phyloP scores from a whole-genome alignment of 2,113 vertebrate genomes.

The Eulacestoma nigropectus region DNA sequence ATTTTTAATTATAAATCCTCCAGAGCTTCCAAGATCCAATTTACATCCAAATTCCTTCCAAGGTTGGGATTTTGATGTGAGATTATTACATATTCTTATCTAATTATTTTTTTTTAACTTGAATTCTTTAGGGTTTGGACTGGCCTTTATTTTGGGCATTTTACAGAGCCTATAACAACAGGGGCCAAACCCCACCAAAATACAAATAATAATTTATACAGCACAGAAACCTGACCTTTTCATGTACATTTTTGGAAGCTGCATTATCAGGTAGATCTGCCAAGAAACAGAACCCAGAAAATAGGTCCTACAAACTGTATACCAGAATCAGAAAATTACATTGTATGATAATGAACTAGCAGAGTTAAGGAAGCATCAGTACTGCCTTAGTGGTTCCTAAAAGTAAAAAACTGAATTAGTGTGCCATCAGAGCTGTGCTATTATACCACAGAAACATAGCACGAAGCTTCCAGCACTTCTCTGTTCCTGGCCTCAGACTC shows the following conservation, averaged over 20 bases:
- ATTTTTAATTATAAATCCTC: background rate
- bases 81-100: background rate
- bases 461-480: background rate
- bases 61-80: background rate
- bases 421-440: constrained; percentile 10
- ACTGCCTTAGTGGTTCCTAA: constrained; percentile 29
- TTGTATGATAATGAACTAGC: constrained; percentile 38
- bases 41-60: background rate
- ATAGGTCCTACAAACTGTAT: background rate
- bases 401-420: constrained; percentile 48
- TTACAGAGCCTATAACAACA: background rate
- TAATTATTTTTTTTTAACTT: background rate
- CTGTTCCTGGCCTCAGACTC: background rate
- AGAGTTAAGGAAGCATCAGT: constrained; percentile 29
- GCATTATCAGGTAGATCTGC: background rate
- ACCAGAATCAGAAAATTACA: constrained; percentile 42
- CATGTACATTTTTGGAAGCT: background rate
- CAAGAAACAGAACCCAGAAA: constrained; percentile 32
- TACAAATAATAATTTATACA: background rate
- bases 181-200: background rate
- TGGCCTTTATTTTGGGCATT: background rate
- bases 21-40: background rate
- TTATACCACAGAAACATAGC: background rate
- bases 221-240: background rate
- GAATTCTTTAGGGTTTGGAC: background rate